Conservation (phyloP, 2,113 vertebrate species). For the Shinisaurus crocodilurus region DNA sequence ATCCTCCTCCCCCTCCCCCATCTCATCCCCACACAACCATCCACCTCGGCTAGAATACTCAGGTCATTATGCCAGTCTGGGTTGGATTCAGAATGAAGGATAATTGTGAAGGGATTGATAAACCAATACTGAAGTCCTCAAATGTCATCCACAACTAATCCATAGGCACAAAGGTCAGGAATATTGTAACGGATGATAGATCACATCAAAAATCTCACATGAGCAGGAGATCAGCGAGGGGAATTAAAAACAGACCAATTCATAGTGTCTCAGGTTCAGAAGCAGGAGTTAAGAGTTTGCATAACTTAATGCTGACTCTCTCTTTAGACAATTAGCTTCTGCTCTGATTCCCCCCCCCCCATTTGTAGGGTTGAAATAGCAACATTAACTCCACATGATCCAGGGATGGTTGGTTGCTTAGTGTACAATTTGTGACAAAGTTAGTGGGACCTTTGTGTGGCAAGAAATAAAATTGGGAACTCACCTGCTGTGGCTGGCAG, state of each 20-base stretch:
- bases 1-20: not conserved
- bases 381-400: not conserved
- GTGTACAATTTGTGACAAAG: not conserved
- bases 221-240: not conserved
- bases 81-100: constrained; percentile 12
- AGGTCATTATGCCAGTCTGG: constrained; percentile 1
- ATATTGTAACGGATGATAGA: not conserved
- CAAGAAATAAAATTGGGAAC: not conserved
- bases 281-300: not conserved
- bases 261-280: constrained; percentile 3
- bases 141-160: constrained; percentile 15
- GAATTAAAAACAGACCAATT: not conserved
- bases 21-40: not conserved
- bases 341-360: constrained; percentile 31
- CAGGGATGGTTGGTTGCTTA: not conserved
- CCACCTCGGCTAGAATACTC: constrained; percentile 11
- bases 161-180: not conserved
- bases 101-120: constrained; percentile 2
- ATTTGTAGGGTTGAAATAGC: not conserved
- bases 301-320: not conserved
- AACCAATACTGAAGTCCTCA: not conserved
- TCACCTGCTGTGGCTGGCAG: not conserved
- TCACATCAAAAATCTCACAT: not conserved
- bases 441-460: not conserved
- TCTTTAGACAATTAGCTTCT: constrained; percentile 31